phyloP scores from a whole-genome alignment of 2,888 invertebrate genomes.

The Eugnorisma glareosa region DNA sequence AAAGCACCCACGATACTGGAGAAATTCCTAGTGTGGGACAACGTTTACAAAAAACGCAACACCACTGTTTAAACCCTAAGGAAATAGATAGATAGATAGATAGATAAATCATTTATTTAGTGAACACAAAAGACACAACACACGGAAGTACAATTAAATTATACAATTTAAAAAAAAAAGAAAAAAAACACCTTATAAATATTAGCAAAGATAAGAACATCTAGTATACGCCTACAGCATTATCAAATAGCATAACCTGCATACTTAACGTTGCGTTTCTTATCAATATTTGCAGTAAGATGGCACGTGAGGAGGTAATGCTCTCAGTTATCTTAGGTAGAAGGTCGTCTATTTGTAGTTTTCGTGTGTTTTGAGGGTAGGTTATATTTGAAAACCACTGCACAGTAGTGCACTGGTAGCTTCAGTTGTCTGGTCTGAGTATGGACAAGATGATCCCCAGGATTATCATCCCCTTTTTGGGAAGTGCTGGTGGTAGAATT shows the following conservation, averaged over 20 bases:
- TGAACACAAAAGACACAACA: no score
- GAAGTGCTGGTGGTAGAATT: no score
- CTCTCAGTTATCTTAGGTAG: conserved; percentile 14
- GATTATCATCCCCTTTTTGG: no score
- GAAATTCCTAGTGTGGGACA: not conserved
- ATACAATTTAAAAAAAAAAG: no score
- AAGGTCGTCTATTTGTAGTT: conserved; percentile 30
- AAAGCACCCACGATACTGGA: not conserved
- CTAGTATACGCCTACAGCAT: not conserved
- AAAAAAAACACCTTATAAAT: conserved; percentile 27
- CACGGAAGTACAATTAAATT: no score
- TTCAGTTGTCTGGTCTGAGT: no score
- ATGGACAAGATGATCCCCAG: no score
- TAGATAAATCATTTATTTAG: no score
- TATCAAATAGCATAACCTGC: conserved; percentile 37
- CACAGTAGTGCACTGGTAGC: no score
- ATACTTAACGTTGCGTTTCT: conserved; percentile 36
- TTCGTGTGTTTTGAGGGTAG: no score
- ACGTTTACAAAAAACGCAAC: not conserved
- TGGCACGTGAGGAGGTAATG: conserved; percentile 23
- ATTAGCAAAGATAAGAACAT: conserved; percentile 13
- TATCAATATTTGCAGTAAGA: conserved; percentile 38
- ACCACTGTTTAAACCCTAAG: not conserved
- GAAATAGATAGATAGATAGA: no score
- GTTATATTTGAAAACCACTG: no score